Conservation (phyloP, 2,113 vertebrate species). For the Ivindomyrus marchei region DNA sequence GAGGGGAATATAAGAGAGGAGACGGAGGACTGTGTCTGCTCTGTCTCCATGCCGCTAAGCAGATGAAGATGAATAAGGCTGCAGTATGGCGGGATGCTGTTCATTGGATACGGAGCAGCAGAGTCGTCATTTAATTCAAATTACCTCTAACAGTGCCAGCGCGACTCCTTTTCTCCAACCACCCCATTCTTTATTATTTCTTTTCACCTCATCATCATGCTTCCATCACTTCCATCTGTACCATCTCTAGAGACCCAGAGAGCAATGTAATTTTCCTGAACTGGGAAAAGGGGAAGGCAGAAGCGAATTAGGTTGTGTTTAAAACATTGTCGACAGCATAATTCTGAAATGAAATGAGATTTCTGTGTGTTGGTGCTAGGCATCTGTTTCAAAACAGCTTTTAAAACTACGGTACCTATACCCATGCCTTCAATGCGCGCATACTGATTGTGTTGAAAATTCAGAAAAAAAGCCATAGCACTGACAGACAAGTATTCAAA, state of each 20-base stretch:
- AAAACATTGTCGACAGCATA: neutral
- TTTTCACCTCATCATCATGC: conserved; percentile 12
- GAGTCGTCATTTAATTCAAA: conserved; percentile 57
- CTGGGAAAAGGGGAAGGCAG: neutral
- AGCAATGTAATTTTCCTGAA: neutral
- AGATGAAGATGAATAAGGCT: conserved; percentile 67
- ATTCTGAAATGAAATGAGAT: neutral
- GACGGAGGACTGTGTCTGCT: conserved; percentile 48
- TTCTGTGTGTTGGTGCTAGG: neutral
- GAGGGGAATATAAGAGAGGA: conserved; percentile 14
- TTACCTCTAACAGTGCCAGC: conserved; percentile 58
- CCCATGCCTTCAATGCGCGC: neutral
- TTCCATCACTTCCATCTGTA: conserved; percentile 13
- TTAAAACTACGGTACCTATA: neutral
- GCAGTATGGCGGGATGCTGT: conserved; percentile 42
- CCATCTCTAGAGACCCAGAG: neutral
- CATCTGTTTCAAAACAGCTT: neutral
- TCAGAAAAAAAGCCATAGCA: neutral
- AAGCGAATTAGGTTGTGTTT: neutral
- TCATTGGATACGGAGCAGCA: conserved; percentile 43
- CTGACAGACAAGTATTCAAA: neutral
- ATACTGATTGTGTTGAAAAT: neutral
- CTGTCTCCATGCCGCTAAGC: conserved; percentile 52
- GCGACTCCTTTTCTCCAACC: conserved; percentile 50
- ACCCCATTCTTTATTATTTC: conserved; percentile 43